A percentile compares a stretch with the other conserved stretches of the same genome.
Conservation (phyloP, 2,113 vertebrate genomes). For the Ptychochromis oligacanthus region DNA sequence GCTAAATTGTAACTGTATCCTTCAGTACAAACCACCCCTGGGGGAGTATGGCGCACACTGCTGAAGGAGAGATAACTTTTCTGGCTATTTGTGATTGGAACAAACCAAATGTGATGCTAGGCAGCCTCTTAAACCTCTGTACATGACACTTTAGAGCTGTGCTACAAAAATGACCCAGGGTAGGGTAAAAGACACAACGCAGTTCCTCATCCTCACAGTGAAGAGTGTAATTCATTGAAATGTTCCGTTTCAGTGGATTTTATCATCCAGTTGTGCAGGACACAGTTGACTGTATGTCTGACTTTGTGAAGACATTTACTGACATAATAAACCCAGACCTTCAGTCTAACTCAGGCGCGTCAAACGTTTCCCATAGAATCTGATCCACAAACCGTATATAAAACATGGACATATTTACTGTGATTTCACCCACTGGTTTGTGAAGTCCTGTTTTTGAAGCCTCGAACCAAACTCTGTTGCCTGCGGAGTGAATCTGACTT, state of each 20-base stretch:
- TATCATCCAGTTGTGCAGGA: background rate
- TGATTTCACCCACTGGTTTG: no score
- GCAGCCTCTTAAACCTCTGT: background rate
- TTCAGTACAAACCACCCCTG: background rate
- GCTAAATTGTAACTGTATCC: constrained; percentile 49
- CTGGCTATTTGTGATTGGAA: background rate
- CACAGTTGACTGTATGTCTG: background rate
- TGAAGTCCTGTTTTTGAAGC: no score
- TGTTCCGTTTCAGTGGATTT: background rate
- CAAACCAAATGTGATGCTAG: background rate
- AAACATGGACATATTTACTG: no score
- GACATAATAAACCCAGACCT: background rate
- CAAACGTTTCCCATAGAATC: no score
- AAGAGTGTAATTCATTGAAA: background rate
- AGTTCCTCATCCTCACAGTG: background rate
- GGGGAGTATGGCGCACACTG: background rate
- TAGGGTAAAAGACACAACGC: background rate
- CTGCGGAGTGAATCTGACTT: no score
- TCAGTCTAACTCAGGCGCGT: background rate
- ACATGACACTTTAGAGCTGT: background rate
- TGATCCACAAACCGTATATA: no score
- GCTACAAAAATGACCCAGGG: background rate
- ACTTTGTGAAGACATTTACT: background rate
- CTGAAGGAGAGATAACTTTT: constrained; percentile 23
- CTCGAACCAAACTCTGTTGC: no score